Percentiles rank a stretch among this genome's conserved stretches.
These are phyloP conservation scores for Glaucomys volans DNA, from an alignment of 2,113 vertebrate species.

Conservation along the genomic window DNA sequence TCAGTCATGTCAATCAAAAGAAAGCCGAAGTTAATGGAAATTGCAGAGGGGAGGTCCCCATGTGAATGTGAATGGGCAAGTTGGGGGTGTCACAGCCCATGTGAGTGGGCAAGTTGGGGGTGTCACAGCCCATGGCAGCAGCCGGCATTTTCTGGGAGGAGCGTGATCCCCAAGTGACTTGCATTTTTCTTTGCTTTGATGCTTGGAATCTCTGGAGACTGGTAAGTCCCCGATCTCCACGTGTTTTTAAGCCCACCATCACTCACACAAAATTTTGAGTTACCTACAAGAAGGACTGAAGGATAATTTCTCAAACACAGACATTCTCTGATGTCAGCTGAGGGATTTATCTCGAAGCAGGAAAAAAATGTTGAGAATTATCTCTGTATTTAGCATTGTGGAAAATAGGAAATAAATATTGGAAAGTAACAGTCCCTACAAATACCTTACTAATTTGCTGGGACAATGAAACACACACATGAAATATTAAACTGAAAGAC, in stretches of 20 bases:
- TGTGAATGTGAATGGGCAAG: background rate
- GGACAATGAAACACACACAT: background rate
- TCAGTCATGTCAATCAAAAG: background rate
- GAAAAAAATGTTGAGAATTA: background rate
- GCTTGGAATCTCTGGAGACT: background rate
- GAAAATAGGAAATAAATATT: background rate
- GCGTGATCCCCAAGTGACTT: background rate
- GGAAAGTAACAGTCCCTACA: background rate
- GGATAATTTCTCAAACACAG: background rate
- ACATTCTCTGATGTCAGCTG: background rate
- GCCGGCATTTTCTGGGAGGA: background rate
- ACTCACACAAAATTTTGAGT: background rate
- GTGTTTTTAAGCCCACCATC: background rate
- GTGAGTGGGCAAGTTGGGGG: background rate
- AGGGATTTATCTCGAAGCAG: background rate
- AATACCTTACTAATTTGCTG: background rate
- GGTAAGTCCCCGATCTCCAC: accelerated
- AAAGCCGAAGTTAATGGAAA: background rate
- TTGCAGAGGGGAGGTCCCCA: no score
- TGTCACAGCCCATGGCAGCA: background rate
- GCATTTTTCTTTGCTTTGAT: background rate
- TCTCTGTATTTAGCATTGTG: background rate
- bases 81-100: no score
- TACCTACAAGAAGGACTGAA: background rate
- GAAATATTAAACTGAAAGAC: background rate